A percentile compares a stretch with the other conserved stretches of the same genome.
phyloP scores from a whole-genome alignment of 2,888 invertebrate genomes.

The Acanthopleura granulata region DNA sequence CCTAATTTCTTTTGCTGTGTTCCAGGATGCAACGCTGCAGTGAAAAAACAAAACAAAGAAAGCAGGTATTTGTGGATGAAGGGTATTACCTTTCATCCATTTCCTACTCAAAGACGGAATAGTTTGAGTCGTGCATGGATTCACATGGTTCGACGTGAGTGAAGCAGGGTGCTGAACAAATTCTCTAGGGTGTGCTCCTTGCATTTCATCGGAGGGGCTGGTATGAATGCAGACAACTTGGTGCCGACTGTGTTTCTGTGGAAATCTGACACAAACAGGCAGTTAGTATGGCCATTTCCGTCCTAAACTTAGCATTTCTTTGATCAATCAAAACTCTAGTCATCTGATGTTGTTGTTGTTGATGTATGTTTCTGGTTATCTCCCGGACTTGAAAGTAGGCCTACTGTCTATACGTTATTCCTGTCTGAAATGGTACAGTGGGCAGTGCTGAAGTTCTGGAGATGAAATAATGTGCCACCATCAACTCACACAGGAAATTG shows the following conservation, averaged over 20 bases:
- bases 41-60: not conserved
- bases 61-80: not conserved
- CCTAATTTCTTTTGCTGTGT: not conserved
- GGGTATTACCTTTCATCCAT: not conserved
- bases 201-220: constrained; percentile 10
- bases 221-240: not conserved
- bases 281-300: too few species aligned
- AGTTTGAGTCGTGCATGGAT: constrained; percentile 6
- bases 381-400: too few species aligned
- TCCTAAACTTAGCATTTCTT: too few species aligned
- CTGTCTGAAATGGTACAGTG: too few species aligned
- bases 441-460: too few species aligned
- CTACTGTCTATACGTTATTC: too few species aligned
- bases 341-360: too few species aligned
- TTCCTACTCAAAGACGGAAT: not conserved
- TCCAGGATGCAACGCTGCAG: not conserved
- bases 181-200: constrained; percentile 23
- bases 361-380: too few species aligned
- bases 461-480: too few species aligned
- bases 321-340: too few species aligned
- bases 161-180: constrained; percentile 20
- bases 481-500: too few species aligned
- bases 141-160: constrained; percentile 3
- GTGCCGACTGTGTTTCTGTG: constrained; percentile 2
- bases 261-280: not conserved